Conservation (phyloP, 2,113 vertebrate species). For the Melanostigma gelatinosum region DNA sequence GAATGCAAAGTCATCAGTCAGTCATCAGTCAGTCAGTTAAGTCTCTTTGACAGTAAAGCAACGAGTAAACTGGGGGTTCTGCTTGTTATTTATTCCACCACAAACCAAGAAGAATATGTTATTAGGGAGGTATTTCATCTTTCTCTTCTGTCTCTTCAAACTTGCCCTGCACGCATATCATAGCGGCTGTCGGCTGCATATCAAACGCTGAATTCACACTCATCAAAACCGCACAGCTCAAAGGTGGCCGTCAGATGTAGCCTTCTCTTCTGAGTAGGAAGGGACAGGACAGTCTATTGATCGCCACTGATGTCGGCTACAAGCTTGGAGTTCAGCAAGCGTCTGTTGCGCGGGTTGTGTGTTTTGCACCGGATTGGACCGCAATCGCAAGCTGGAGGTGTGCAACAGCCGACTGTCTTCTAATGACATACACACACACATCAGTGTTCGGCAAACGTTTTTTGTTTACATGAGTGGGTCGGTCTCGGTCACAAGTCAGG, state of each 20-base stretch:
- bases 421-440: background rate
- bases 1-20: constrained; percentile 20
- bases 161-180: constrained; percentile 31
- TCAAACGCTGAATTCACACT: constrained; percentile 50
- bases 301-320: constrained; percentile 36
- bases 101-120: constrained; percentile 16
- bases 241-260: constrained; percentile 50
- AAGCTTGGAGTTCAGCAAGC: constrained; percentile 20
- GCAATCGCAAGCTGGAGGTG: background rate
- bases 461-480: background rate
- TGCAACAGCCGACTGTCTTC: background rate
- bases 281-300: constrained; percentile 55
- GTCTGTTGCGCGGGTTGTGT: constrained; percentile 8
- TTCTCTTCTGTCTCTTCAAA: constrained; percentile 31
- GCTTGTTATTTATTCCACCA: constrained; percentile 20
- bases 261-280: constrained; percentile 53
- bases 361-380: constrained; percentile 4
- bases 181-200: constrained; percentile 51
- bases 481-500: too few species aligned
- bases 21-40: constrained; percentile 29
- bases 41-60: constrained; percentile 14
- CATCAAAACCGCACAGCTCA: constrained; percentile 50
- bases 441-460: background rate
- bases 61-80: constrained; percentile 6
- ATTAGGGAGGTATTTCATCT: constrained; percentile 62